phyloP scores from a whole-genome alignment of 2,113 vertebrate species.

The Daubentonia madagascariensis region DNA sequence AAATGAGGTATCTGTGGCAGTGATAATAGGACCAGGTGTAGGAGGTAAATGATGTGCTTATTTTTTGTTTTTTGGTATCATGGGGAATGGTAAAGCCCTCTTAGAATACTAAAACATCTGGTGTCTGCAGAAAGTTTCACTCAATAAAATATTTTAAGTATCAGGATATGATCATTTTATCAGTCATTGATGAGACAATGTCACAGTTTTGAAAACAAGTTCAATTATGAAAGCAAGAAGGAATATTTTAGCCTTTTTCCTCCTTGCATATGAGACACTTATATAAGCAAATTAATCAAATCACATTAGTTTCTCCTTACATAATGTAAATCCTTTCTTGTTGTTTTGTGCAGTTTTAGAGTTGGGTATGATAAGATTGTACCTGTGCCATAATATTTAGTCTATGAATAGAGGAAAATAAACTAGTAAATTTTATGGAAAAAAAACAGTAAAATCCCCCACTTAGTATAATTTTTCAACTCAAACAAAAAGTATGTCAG shows the following conservation, averaged over 20 bases:
- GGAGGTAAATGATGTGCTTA: neutral
- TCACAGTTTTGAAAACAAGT: neutral
- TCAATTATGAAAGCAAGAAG: neutral
- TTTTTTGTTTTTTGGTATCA: neutral
- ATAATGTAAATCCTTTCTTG: neutral
- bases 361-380: neutral
- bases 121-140: neutral
- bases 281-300: neutral
- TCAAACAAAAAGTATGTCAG: neutral
- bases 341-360: neutral
- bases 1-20: neutral
- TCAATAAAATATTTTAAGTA: neutral
- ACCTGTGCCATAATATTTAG: neutral
- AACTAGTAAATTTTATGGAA: neutral
- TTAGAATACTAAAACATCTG: neutral
- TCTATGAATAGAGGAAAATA: neutral
- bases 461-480: neutral
- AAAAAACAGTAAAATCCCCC: neutral
- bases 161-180: neutral
- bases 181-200: neutral
- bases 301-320: neutral
- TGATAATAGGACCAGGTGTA: neutral
- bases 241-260: neutral
- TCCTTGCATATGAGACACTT: neutral
- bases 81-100: neutral